Evolutionary conservation across 2,797 vertebrate species (phyloP).

Genomic region (Xiphophorus birchmanni): DNA sequence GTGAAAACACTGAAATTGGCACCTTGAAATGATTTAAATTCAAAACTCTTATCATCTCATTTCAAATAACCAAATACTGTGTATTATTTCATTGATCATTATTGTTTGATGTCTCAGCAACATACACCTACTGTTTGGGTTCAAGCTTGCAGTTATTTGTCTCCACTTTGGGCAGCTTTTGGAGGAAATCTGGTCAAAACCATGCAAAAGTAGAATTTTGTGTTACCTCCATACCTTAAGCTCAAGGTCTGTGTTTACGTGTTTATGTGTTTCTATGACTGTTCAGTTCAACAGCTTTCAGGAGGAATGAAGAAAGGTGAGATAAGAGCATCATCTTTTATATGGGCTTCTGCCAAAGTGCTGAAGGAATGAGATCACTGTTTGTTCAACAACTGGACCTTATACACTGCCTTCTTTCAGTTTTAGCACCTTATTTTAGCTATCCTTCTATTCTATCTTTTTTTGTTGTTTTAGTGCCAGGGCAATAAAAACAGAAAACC

Average conservation of each 20-base stretch:
- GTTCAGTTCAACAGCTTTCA: constrained; percentile 36
- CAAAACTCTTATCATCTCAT: not conserved
- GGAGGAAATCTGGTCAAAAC: constrained; percentile 10
- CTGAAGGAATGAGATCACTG: constrained; percentile 55
- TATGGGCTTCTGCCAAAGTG: constrained; percentile 44
- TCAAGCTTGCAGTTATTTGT: not conserved
- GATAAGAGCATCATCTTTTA: constrained; percentile 59
- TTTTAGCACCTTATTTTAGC: constrained; percentile 40
- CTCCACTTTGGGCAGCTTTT: constrained; percentile 10
- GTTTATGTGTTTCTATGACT: constrained; percentile 27
- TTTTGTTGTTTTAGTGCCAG: not conserved
- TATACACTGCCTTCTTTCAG: constrained; percentile 28
- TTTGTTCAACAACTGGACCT: constrained; percentile 50
- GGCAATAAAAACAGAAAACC: not conserved
- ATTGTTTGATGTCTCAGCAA: not conserved
- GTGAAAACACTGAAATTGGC: not conserved
- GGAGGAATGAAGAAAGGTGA: constrained; percentile 45
- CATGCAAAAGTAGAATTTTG: not conserved
- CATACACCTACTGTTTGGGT: not conserved
- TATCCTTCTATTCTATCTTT: not conserved
- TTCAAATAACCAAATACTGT: not conserved
- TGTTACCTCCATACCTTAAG: constrained; percentile 5
- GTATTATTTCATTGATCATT: not conserved
- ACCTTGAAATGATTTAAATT: not conserved
- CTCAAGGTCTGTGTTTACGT: constrained; percentile 24